These are phyloP conservation scores for Muscicapa comitata DNA, from an alignment of 2,797 vertebrate genomes.

Conservation along the genomic window DNA sequence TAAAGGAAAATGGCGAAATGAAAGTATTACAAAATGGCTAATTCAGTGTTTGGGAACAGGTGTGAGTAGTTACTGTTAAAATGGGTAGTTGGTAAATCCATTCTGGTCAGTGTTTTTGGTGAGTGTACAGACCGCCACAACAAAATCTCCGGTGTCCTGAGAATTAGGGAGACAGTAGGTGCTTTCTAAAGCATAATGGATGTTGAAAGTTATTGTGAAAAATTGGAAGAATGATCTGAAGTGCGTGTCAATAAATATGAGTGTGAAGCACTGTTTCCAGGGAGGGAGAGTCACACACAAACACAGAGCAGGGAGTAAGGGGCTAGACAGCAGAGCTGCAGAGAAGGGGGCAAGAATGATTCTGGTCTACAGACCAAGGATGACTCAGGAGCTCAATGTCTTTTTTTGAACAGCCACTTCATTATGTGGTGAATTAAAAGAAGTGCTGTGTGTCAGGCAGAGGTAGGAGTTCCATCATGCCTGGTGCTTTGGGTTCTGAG, in stretches of 20 bases:
- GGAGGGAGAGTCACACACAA: neutral
- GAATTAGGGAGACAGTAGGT: neutral
- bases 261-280: neutral
- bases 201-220: neutral
- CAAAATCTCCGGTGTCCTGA: neutral
- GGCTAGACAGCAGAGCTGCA: neutral
- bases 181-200: neutral
- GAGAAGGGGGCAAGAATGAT: neutral
- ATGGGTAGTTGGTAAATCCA: neutral
- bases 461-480: neutral
- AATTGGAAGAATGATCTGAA: neutral
- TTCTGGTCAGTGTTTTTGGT: neutral
- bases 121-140: neutral
- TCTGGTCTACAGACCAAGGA: neutral
- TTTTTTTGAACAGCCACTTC: neutral
- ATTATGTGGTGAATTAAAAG: neutral
- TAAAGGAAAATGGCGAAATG: neutral
- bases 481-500: neutral
- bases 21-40: neutral
- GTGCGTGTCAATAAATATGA: neutral
- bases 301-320: neutral
- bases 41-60: neutral
- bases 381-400: neutral
- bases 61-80: neutral
- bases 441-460: neutral